These are phyloP conservation scores for Drosophila multiciliata DNA, from an alignment of 2,888 invertebrate species.

Conservation along the genomic window DNA sequence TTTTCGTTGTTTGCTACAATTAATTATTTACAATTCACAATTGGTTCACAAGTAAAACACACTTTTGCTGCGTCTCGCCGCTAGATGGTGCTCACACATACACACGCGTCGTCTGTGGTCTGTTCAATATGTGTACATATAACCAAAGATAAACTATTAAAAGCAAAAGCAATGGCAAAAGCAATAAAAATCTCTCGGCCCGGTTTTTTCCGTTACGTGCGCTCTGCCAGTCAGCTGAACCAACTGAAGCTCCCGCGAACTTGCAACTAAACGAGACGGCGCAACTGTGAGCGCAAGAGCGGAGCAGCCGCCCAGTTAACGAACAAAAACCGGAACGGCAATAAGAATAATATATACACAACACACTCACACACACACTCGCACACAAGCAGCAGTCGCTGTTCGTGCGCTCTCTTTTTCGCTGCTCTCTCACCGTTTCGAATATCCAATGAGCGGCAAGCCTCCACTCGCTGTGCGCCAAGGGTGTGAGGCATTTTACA, in stretches of 20 bases:
- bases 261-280: conserved; percentile 66
- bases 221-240: conserved; percentile 69
- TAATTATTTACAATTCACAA: conserved; percentile 33
- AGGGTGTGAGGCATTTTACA: conserved; percentile 33
- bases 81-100: conserved; percentile 45
- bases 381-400: background rate
- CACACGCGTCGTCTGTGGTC: background rate
- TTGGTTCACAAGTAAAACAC: conserved; percentile 27
- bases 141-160: conserved; percentile 45
- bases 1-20: background rate
- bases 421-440: conserved; percentile 59
- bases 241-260: conserved; percentile 70
- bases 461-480: conserved; percentile 19
- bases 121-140: background rate
- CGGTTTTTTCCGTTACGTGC: conserved; percentile 66
- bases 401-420: conserved; percentile 42
- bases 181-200: conserved; percentile 61
- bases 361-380: conserved; percentile 7
- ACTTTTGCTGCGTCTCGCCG: conserved; percentile 34
- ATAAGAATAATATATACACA: conserved; percentile 43
- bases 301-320: conserved; percentile 48
- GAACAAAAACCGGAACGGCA: conserved; percentile 58
- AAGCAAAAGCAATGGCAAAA: conserved; percentile 18
- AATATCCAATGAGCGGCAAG: conserved; percentile 67
- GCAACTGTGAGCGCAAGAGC: conserved; percentile 55